Percentiles rank a stretch among this genome's conserved stretches.
phyloP scores from a whole-genome alignment of 2,113 vertebrate genomes.

The Furnarius figulus region DNA sequence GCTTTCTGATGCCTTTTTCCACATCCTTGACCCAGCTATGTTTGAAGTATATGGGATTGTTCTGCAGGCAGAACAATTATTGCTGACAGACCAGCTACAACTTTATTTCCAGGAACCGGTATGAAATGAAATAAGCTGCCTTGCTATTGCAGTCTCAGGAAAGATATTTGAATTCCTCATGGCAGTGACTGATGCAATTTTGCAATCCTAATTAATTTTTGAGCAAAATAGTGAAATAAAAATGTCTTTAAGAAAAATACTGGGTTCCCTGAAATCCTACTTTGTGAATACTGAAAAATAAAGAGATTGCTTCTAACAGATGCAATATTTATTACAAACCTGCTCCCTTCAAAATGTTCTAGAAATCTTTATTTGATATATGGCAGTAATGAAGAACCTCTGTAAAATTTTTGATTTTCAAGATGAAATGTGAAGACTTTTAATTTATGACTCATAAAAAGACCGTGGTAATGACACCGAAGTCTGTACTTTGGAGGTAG shows the following conservation, averaged over 20 bases:
- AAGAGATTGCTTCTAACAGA: background rate
- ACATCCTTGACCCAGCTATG: background rate
- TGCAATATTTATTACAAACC: background rate
- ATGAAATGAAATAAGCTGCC: background rate
- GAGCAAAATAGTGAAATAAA: background rate
- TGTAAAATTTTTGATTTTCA: background rate
- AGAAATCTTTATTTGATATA: background rate
- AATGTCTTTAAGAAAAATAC: fast-evolving
- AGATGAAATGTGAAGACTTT: background rate
- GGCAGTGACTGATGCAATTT: background rate
- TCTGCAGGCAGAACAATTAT: background rate
- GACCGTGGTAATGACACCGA: background rate
- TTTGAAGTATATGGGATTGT: background rate
- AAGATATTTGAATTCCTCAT: background rate
- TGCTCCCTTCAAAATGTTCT: background rate
- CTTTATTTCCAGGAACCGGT: background rate
- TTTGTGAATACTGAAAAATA: background rate
- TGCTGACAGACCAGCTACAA: background rate
- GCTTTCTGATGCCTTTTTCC: background rate
- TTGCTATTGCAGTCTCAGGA: background rate
- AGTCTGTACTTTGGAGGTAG: background rate
- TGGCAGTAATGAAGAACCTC: background rate
- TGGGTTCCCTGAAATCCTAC: background rate
- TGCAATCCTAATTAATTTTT: background rate
- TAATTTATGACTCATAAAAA: background rate